Percentiles rank a stretch among this genome's conserved stretches.
phyloP scores from a whole-genome alignment of 2,888 invertebrate genomes.

The Yponomeuta cagnagella region DNA sequence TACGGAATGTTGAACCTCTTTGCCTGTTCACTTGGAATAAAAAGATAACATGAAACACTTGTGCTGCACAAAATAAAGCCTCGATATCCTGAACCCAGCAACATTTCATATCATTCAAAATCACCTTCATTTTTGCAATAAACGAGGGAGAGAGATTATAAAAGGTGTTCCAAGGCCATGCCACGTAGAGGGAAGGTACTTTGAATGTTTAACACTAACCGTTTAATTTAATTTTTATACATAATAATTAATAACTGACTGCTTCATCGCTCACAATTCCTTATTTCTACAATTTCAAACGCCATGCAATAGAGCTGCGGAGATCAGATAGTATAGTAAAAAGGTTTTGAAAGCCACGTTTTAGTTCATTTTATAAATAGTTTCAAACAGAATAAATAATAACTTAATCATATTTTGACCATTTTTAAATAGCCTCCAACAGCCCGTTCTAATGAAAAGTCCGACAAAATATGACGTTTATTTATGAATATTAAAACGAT shows the following conservation, averaged over 20 bases:
- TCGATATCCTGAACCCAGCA: background rate
- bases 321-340: too few relatives aligned
- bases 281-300: too few relatives aligned
- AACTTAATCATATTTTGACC: background rate
- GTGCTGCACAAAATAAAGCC: background rate
- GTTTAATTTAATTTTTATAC: too few relatives aligned
- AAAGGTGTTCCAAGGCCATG: background rate
- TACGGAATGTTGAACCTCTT: background rate
- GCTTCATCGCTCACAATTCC: too few relatives aligned
- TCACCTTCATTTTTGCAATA: background rate
- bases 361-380: too few relatives aligned
- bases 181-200: too few relatives aligned
- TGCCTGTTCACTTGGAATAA: background rate
- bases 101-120: background rate
- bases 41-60: background rate
- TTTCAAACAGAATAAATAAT: too few relatives aligned
- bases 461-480: conserved; percentile 17
- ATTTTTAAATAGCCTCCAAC: conserved; percentile 13
- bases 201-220: too few relatives aligned
- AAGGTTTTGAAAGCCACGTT: too few relatives aligned
- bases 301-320: too few relatives aligned
- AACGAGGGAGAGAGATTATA: background rate
- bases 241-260: too few relatives aligned
- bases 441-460: conserved; percentile 11
- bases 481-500: conserved; percentile 20